Conservation (phyloP, 2,888 invertebrate genomes). For the Trisateles emortualis region DNA sequence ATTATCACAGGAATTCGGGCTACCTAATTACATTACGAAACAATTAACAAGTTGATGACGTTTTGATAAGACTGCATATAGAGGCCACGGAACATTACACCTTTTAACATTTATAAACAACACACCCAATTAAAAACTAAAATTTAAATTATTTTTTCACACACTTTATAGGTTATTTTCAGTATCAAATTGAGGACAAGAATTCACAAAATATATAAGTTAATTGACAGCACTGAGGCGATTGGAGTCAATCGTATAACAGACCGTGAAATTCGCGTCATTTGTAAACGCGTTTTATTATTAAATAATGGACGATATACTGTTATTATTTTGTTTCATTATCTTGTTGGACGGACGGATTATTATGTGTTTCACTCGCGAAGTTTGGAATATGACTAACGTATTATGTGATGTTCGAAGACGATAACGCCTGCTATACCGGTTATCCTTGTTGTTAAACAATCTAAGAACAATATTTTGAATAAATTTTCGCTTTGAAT, state of each 20-base stretch:
- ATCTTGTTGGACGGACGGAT: slow-evolving; percentile 6
- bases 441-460: slow-evolving; percentile 45
- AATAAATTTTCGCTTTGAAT: no score
- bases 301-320: no score
- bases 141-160: slow-evolving; percentile 1
- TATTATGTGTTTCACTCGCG: slow-evolving; percentile 14
- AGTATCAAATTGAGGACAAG: slow-evolving; percentile 13
- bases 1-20: slow-evolving; percentile 25
- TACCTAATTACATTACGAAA: slow-evolving; percentile 15
- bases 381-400: slow-evolving; percentile 30
- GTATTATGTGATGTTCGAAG: slow-evolving; percentile 15
- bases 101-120: neutral
- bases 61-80: slow-evolving; percentile 3
- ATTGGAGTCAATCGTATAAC: neutral
- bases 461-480: slow-evolving; percentile 18
- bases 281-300: no score
- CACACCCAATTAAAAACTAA: neutral
- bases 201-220: neutral
- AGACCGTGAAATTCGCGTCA: neutral
- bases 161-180: slow-evolving; percentile 17
- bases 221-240: no score
- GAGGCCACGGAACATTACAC: neutral
- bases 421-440: slow-evolving; percentile 42
- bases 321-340: neutral
- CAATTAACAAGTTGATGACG: neutral